phyloP scores from a whole-genome alignment of 2,113 vertebrate species.

The Nerophis lumbriciformis region DNA sequence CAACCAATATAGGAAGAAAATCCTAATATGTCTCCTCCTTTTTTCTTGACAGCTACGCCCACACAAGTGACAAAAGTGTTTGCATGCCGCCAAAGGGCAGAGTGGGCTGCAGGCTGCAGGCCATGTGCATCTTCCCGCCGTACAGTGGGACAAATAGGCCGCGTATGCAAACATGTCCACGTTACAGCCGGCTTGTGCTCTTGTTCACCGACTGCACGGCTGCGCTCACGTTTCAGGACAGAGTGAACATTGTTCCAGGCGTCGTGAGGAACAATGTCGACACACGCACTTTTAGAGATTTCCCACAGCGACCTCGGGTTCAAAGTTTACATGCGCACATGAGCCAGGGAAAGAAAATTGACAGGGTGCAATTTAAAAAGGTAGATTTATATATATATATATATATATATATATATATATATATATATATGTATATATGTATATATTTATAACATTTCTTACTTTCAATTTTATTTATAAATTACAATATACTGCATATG shows the following conservation, averaged over 20 bases:
- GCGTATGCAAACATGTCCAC: slow-evolving; percentile 5
- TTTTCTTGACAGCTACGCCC: not conserved
- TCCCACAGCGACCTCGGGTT: not conserved
- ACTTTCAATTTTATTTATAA: too few relatives aligned
- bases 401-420: too few relatives aligned
- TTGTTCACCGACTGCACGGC: not conserved
- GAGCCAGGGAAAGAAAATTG: not conserved
- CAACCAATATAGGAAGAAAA: not conserved
- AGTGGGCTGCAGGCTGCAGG: not conserved
- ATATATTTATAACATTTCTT: too few relatives aligned
- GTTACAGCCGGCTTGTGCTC: not conserved
- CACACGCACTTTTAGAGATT: not conserved
- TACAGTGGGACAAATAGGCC: not conserved
- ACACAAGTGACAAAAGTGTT: not conserved
- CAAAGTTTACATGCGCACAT: not conserved
- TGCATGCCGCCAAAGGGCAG: not conserved
- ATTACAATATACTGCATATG: too few relatives aligned
- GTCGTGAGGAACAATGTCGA: not conserved
- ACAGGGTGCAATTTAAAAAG: too few relatives aligned
- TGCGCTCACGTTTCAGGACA: slow-evolving; percentile 3
- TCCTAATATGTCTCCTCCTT: not conserved
- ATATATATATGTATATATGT: too few relatives aligned
- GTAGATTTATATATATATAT: too few relatives aligned
- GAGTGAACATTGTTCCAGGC: slow-evolving; percentile 1
- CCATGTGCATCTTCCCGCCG: slow-evolving; percentile 7